These are phyloP conservation scores for Phortica magna DNA, from an alignment of 2,888 invertebrate genomes.

Conservation along the genomic window DNA sequence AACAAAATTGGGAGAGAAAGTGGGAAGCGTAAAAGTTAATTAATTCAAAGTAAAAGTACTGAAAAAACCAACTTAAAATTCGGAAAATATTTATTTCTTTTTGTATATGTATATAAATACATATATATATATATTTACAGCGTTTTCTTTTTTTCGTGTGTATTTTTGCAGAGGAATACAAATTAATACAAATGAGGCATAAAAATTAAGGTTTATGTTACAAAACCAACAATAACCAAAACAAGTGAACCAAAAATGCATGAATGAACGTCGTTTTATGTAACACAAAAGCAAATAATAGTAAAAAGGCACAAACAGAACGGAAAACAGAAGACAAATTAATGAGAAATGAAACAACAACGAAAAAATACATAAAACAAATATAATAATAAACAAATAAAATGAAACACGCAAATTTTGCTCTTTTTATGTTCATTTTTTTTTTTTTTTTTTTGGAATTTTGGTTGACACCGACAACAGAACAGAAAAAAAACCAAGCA, in stretches of 20 bases:
- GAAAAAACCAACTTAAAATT: slow-evolving; percentile 43
- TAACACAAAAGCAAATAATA: slow-evolving; percentile 35
- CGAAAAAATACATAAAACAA: slow-evolving; percentile 58
- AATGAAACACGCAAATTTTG: slow-evolving; percentile 48
- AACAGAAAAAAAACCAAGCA: slow-evolving; percentile 33
- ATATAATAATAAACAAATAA: slow-evolving; percentile 70
- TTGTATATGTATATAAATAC: not conserved
- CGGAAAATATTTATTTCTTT: slow-evolving; percentile 20
- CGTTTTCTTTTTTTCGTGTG: slow-evolving; percentile 12
- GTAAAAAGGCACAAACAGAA: slow-evolving; percentile 36
- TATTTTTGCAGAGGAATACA: slow-evolving; percentile 47
- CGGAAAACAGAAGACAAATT: slow-evolving; percentile 42
- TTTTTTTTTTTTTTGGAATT: not conserved
- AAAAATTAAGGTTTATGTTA: slow-evolving; percentile 57
- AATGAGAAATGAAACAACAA: slow-evolving; percentile 14
- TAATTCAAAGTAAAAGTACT: slow-evolving; percentile 35
- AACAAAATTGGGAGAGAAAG: slow-evolving; percentile 39
- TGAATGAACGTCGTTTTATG: slow-evolving; percentile 16
- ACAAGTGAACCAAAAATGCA: not conserved
- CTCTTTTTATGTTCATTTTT: slow-evolving; percentile 24
- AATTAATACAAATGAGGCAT: slow-evolving; percentile 61
- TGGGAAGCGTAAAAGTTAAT: not conserved
- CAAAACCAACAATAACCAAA: slow-evolving; percentile 31
- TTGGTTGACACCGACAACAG: slow-evolving; percentile 62
- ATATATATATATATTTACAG: slow-evolving; percentile 23